phyloP scores from a whole-genome alignment of 2,113 vertebrate genomes.

The zebrafish (Danio rerio) region DNA sequence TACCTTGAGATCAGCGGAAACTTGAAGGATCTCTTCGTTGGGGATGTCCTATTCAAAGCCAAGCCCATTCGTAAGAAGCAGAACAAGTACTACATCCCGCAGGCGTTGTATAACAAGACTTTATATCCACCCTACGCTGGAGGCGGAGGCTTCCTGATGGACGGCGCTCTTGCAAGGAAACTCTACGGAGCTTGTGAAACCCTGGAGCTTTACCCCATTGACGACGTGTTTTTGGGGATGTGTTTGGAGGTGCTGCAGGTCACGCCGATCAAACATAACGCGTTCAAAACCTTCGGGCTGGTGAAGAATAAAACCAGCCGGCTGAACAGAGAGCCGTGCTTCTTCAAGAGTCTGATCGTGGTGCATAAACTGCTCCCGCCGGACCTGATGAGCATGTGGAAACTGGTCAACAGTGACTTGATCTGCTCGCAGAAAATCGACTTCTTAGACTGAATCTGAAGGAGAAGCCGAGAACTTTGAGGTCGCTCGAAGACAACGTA shows the following conservation, averaged over 20 bases:
- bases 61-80: slow-evolving; percentile 89
- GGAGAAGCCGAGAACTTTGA: background rate
- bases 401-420: slow-evolving; percentile 87
- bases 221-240: slow-evolving; percentile 97
- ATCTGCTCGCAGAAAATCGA: slow-evolving; percentile 85
- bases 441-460: slow-evolving; percentile 71
- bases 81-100: slow-evolving; percentile 95
- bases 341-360: slow-evolving; percentile 91
- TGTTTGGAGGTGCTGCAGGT: slow-evolving; percentile 89
- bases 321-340: slow-evolving; percentile 94
- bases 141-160: slow-evolving; percentile 94
- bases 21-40: slow-evolving; percentile 83
- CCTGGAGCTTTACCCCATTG: slow-evolving; percentile 92
- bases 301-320: slow-evolving; percentile 90
- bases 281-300: slow-evolving; percentile 96
- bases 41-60: slow-evolving; percentile 87
- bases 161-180: slow-evolving; percentile 79
- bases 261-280: slow-evolving; percentile 82
- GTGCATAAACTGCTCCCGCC: slow-evolving; percentile 94
- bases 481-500: slow-evolving; percentile 42
- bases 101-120: slow-evolving; percentile 82
- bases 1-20: slow-evolving; percentile 78
- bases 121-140: slow-evolving; percentile 93
- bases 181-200: slow-evolving; percentile 81
- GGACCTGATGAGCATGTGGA: slow-evolving; percentile 91